Evolutionary conservation across 1,140 invertebrate genomes (phyloP).

Genomic region (Macrocentrus cingulum): DNA sequence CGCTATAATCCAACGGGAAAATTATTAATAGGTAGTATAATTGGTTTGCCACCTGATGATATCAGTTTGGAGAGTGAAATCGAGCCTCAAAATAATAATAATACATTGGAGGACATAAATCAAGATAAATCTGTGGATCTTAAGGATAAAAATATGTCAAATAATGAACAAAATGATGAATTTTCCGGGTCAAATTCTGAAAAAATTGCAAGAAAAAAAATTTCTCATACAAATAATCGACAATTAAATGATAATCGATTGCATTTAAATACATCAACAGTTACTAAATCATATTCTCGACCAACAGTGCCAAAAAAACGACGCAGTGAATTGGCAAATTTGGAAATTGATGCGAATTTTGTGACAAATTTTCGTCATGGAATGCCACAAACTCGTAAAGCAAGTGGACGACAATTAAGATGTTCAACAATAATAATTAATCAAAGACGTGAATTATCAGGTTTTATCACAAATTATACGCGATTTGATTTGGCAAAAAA

Average conservation of each 20-base stretch:
- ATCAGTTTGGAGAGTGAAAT: slow-evolving; percentile 22
- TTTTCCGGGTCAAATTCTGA: no score
- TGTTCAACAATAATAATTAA: slow-evolving; percentile 25
- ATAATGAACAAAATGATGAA: no score
- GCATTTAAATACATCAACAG: no score
- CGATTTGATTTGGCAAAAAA: slow-evolving; percentile 15
- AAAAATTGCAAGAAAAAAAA: no score
- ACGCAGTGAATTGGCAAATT: slow-evolving; percentile 44
- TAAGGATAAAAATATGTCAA: no score
- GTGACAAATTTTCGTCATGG: slow-evolving; percentile 38
- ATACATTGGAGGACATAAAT: not conserved
- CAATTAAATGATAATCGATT: no score
- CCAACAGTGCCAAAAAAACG: slow-evolving; percentile 34
- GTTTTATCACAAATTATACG: slow-evolving; percentile 1
- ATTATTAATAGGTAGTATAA: slow-evolving; percentile 50
- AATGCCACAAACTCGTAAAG: slow-evolving; percentile 30
- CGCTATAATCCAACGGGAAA: slow-evolving; percentile 49
- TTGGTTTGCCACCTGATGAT: slow-evolving; percentile 44
- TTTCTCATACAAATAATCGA: not conserved
- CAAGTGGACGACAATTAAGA: slow-evolving; percentile 27
- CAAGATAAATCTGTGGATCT: no score
- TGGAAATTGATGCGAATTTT: slow-evolving; percentile 48
- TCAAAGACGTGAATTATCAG: slow-evolving; percentile 11
- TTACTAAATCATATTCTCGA: slow-evolving; percentile 21
- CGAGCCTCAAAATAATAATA: not conserved